Conservation (phyloP, 2,888 invertebrate genomes). For the Caenorhabditis panamensis region DNA sequence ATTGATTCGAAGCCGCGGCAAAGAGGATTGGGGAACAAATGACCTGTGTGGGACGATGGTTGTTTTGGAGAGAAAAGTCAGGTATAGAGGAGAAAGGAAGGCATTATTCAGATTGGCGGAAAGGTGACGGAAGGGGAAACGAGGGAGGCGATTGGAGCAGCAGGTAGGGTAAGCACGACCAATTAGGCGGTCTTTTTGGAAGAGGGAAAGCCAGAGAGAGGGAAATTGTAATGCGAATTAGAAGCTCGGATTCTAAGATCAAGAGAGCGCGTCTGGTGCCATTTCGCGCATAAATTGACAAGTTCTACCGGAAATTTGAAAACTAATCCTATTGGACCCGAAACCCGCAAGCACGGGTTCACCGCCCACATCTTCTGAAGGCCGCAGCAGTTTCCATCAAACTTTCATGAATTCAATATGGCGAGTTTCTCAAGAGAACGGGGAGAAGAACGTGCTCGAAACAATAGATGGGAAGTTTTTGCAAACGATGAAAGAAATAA, state of each 20-base stretch:
- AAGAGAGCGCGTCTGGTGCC: not conserved
- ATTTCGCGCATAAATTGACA: not conserved
- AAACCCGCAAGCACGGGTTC: not conserved
- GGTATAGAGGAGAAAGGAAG: constrained; percentile 2
- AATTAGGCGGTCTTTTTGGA: not conserved
- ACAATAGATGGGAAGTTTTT: constrained; percentile 13
- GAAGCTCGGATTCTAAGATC: not conserved
- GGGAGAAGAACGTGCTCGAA: not conserved
- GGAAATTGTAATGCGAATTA: not conserved
- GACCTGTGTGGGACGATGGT: constrained; percentile 4
- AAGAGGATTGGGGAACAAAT: constrained; percentile 9
- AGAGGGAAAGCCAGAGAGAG: not conserved
- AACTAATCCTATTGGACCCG: not conserved
- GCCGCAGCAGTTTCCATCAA: not conserved
- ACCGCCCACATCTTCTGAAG: not conserved
- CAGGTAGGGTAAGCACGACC: not conserved
- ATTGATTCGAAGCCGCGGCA: constrained; percentile 28
- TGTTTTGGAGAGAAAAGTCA: constrained; percentile 13
- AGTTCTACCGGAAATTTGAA: constrained; percentile 1
- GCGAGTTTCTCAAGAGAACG: not conserved
- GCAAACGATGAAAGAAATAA: constrained; percentile 7
- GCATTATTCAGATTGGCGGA: constrained; percentile 18
- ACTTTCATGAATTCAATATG: constrained; percentile 11
- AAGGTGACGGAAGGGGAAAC: not conserved
- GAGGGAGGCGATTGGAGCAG: not conserved